Conservation (phyloP, 2,113 vertebrate species). For the Cepphus grylle region DNA sequence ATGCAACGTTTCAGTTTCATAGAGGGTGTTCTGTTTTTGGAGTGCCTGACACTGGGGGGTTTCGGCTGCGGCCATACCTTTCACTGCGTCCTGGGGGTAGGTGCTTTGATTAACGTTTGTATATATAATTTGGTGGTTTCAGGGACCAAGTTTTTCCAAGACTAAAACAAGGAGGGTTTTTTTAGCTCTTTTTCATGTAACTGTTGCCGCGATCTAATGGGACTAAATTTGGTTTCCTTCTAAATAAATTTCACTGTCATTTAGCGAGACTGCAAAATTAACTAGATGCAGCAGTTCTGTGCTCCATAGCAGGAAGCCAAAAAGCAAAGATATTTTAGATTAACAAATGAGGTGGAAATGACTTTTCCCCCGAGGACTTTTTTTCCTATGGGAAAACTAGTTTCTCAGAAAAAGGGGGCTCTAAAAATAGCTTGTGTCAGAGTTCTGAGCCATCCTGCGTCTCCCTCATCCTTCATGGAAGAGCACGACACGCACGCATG, state of each 20-base stretch:
- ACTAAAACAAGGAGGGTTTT: not conserved
- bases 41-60: not conserved
- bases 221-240: constrained; percentile 64
- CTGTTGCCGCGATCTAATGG: constrained; percentile 32
- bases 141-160: not conserved
- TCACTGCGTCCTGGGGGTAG: not conserved
- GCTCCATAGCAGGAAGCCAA: constrained; percentile 44
- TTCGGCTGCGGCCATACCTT: not conserved
- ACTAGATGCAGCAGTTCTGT: constrained; percentile 59
- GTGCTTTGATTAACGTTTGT: not conserved
- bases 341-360: constrained; percentile 62
- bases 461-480: not conserved
- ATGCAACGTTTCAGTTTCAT: not conserved
- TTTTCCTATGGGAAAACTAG: constrained; percentile 38
- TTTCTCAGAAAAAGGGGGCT: not conserved
- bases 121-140: not conserved
- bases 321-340: constrained; percentile 62
- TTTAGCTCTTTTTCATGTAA: not conserved
- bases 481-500: rapidly evolving
- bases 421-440: constrained; percentile 37
- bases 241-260: constrained; percentile 58
- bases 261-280: constrained; percentile 43
- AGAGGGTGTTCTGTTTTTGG: not conserved
- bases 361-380: constrained; percentile 41
- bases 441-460: constrained; percentile 3